Evolutionary conservation across 53 echinoderm and acorn worm genomes (phyloP).

Genomic region (Stichopus horrens): DNA sequence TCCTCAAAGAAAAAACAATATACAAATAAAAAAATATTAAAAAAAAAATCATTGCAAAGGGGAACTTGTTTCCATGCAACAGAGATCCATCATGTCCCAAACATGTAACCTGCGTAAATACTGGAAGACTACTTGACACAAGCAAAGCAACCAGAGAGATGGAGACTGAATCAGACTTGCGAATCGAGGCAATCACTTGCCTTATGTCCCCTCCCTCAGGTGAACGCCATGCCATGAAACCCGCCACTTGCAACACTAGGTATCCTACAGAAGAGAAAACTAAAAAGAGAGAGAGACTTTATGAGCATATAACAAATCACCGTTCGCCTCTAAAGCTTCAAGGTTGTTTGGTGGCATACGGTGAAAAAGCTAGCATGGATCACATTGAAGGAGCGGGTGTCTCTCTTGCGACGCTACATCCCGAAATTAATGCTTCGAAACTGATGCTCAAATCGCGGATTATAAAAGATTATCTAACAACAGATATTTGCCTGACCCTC

Average conservation of each 20-base stretch:
- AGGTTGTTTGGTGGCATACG: not conserved
- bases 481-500: too few species aligned
- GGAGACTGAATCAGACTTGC: conserved; percentile 45
- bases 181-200: conserved; percentile 46
- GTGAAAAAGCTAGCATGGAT: not conserved
- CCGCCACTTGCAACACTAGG: conserved; percentile 69
- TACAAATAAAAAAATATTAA: not conserved
- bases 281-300: conserved; percentile 45
- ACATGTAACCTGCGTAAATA: not conserved
- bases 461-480: too few species aligned
- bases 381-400: too few species aligned
- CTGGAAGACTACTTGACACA: not conserved
- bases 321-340: not conserved
- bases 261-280: conserved; percentile 55
- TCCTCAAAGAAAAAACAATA: not conserved
- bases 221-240: conserved; percentile 98
- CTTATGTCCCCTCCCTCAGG: conserved; percentile 80
- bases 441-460: too few species aligned
- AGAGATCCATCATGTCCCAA: not conserved
- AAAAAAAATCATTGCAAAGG: not conserved
- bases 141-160: conserved; percentile 18
- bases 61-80: not conserved
- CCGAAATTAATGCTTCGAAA: too few species aligned
- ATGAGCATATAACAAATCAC: not conserved
- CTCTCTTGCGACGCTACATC: too few species aligned